A percentile compares a stretch with the other conserved stretches of the same genome.
Evolutionary conservation across 2,888 invertebrate species (phyloP).

Genomic region (Asteroscopus sphinx): DNA sequence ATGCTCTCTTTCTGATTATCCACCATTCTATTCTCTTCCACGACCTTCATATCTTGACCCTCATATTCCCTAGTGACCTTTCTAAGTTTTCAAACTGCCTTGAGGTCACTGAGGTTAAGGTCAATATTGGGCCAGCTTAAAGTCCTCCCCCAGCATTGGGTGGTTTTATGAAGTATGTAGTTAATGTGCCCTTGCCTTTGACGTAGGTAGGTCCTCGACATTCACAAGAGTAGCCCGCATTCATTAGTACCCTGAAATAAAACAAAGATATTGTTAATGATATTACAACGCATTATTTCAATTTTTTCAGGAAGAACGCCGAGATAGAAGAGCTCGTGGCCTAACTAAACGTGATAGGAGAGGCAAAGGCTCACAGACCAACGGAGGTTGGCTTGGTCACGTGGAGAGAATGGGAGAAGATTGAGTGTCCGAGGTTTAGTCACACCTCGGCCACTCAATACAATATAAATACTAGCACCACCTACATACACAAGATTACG

Average conservation of each 20-base stretch:
- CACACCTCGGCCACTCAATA: no score
- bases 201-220: conserved; percentile 98
- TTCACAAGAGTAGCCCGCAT: conserved; percentile 96
- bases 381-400: no score
- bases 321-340: no score
- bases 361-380: no score
- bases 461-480: no score
- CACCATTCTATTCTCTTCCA: neutral
- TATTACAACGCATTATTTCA: no score
- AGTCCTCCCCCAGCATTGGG: conserved; percentile 77
- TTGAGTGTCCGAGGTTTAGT: no score
- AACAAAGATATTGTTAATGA: no score
- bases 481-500: no score
- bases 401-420: no score
- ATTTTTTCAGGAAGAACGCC: no score
- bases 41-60: conserved; percentile 8
- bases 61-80: conserved; percentile 4
- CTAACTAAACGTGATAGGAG: no score
- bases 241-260: conserved; percentile 92
- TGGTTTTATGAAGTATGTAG: conserved; percentile 97
- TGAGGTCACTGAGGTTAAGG: conserved; percentile 25
- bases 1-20: conserved; percentile 1
- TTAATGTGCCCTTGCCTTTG: conserved; percentile 97
- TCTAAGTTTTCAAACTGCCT: conserved; percentile 32
- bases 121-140: conserved; percentile 70